Percentiles rank a stretch among this genome's conserved stretches.
Conservation (phyloP, 2,113 vertebrate species). For the Rhinolophus ferrumequinum region DNA sequence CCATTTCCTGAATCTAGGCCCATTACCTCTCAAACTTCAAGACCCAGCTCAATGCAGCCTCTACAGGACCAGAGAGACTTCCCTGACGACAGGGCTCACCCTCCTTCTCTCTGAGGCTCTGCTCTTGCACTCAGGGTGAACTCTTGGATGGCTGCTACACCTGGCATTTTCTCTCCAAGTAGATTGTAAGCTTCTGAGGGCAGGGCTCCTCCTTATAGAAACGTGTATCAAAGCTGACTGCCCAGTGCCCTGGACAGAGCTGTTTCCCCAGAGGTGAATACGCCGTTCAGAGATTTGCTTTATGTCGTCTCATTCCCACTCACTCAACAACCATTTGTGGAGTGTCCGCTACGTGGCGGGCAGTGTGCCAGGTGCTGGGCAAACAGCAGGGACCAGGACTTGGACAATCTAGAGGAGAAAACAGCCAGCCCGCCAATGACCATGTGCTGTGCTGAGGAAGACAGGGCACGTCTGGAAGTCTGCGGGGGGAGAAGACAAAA, state of each 20-base stretch:
- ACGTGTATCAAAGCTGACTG: rapidly evolving
- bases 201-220: background rate
- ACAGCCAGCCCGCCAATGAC: background rate
- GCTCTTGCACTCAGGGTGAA: background rate
- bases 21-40: rapidly evolving
- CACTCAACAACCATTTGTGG: too few relatives aligned
- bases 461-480: background rate
- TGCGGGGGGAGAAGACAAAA: background rate
- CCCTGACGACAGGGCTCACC: rapidly evolving
- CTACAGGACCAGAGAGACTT: background rate
- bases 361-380: background rate
- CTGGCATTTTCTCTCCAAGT: background rate
- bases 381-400: background rate
- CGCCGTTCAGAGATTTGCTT: background rate
- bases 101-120: too few relatives aligned
- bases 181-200: background rate
- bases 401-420: background rate
- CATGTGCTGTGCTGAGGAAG: background rate
- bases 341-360: background rate
- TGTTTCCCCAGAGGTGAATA: background rate
- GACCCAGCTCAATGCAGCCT: background rate
- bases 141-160: background rate
- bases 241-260: background rate
- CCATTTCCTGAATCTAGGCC: background rate
- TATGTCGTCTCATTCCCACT: background rate